phyloP scores from a whole-genome alignment of 2,797 vertebrate species.

The Danio aesculapii region DNA sequence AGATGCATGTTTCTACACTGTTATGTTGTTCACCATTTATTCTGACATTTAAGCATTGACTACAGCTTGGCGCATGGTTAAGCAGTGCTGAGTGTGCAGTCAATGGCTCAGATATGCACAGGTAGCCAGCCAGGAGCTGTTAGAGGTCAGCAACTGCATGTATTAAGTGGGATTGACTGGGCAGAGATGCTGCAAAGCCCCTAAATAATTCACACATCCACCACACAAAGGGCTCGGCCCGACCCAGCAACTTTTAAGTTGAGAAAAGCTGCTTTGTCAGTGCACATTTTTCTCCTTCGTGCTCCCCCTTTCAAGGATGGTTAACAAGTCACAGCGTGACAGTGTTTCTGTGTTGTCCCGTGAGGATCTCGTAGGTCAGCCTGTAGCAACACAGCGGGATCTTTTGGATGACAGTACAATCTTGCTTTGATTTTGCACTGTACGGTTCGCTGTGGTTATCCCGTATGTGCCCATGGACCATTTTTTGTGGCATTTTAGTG shows the following conservation, averaged over 20 bases:
- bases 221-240: conserved; percentile 53
- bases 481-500: neutral
- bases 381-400: conserved; percentile 2
- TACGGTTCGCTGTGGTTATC: conserved; percentile 1
- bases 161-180: conserved; percentile 10
- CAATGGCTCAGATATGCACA: neutral
- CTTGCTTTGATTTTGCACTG: conserved; percentile 7
- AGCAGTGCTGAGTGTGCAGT: neutral
- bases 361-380: neutral
- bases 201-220: conserved; percentile 70
- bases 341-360: neutral
- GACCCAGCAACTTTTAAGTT: conserved; percentile 66
- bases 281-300: conserved; percentile 49
- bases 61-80: neutral
- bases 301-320: conserved; percentile 47
- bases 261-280: conserved; percentile 64
- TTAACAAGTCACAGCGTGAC: conserved; percentile 21
- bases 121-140: conserved; percentile 3
- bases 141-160: conserved; percentile 27
- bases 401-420: conserved; percentile 30
- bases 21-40: neutral
- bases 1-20: too few species aligned
- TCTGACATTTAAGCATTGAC: conserved; percentile 9
- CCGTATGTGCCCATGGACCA: neutral
- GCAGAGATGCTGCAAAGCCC: conserved; percentile 42